Base-by-base conservation (phyloP, 2,797 vertebrate genomes). In the Tapirus indicus region DNA sequence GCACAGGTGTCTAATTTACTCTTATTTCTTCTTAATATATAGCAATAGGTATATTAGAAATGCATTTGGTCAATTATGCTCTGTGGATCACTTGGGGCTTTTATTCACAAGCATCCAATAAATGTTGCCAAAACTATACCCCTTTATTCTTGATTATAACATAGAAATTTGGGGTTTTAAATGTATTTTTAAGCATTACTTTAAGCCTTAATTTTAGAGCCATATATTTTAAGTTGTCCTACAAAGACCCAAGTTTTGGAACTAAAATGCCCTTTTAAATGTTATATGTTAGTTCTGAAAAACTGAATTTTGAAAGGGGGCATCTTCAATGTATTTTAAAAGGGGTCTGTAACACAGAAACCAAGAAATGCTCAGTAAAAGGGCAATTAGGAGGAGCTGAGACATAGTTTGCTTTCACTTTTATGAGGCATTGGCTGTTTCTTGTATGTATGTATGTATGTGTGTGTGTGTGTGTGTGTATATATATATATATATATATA, bases 251-350 rank as follows among this genome's bases (percentile, higher is more conserved):
- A 94, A 68, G 56, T 86, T 94, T 92, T 75, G 7, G 17, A 94
- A 96, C 21, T 87, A 85, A 88, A 88, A 64, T 80, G 13, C 23
- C 18, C 25, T 91, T 94, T 93, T 49, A 88, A 88, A 21, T 92
- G 68, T 86, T 89, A 74, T 54, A 82, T 44, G 20, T 85, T 92
- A 83, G 29, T 82, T 54, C 17, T 58, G 54, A 93, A 93, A 77
- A 87, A 58, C 47, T 72, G 9, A 92, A 71, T 92, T 96, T 96
- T 90, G 35, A 83, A 92, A 95, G 32, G n/a, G 32, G 44, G 20
- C 14, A 58, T 94, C 52, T 92, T 74, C 32, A 77, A 62, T 77
- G 32, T 38, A 74, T 80, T 94, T 69, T 29, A 79, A 44, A 96
- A 89, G 27, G 14, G 29, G 23, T 47, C 62, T 68, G 0, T 89